These are phyloP conservation scores for Agrochola lota DNA, from an alignment of 2,888 invertebrate species.

Conservation along the genomic window DNA sequence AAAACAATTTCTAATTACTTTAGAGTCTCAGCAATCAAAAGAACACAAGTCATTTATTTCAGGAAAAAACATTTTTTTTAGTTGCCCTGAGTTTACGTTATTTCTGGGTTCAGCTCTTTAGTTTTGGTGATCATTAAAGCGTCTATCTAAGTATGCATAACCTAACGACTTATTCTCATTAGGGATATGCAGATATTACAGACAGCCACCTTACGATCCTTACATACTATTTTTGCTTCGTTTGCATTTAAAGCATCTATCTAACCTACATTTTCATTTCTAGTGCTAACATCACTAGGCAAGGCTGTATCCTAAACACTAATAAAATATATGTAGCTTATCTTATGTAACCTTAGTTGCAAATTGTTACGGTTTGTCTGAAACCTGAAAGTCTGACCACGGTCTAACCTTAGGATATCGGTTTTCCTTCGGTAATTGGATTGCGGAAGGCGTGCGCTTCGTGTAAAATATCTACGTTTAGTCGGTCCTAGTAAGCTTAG, in stretches of 20 bases:
- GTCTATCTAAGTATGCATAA: not conserved
- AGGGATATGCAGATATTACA: too few species aligned
- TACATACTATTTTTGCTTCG: too few species aligned
- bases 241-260: not conserved
- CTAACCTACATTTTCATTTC: not conserved
- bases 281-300: not conserved
- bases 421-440: constrained; percentile 32
- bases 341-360: not conserved
- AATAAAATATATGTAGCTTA: not conserved
- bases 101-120: not conserved
- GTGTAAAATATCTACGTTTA: constrained; percentile 14
- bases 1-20: too few species aligned
- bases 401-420: constrained; percentile 40
- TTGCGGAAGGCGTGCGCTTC: constrained; percentile 8
- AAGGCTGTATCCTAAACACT: not conserved
- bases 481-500: not conserved
- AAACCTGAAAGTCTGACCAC: constrained; percentile 22
- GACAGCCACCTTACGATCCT: too few species aligned
- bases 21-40: too few species aligned
- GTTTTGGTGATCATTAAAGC: not conserved
- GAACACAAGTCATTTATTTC: too few species aligned
- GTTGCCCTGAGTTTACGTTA: not conserved
- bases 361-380: constrained; percentile 4
- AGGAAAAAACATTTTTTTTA: too few species aligned
- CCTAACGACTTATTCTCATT: too few species aligned